Percentiles rank a stretch among this genome's conserved stretches.
These are phyloP conservation scores for Willisornis vidua DNA, from an alignment of 2,113 vertebrate species.

Conservation along the genomic window DNA sequence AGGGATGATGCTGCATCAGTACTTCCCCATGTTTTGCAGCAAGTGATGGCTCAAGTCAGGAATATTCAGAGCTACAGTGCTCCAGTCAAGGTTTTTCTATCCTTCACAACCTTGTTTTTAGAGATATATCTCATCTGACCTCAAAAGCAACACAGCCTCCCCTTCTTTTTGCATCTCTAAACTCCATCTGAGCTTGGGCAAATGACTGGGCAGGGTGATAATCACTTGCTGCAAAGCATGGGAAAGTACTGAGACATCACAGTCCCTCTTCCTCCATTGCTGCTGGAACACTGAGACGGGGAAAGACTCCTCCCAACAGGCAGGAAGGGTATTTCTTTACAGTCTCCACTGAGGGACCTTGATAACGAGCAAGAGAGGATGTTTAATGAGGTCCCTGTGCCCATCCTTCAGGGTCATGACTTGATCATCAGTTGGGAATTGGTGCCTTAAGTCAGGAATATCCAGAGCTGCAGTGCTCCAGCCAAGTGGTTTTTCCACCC, in stretches of 20 bases:
- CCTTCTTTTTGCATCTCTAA: background rate
- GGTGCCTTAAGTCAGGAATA: background rate
- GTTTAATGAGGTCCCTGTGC: background rate
- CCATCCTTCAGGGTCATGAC: background rate
- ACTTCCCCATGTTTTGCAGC: background rate
- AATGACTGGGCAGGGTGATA: too few species aligned
- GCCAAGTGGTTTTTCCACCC: background rate
- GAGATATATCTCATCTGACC: background rate
- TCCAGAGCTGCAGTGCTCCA: background rate
- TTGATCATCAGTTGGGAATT: background rate
- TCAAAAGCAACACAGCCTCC: background rate
- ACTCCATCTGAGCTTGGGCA: background rate
- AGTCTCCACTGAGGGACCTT: background rate
- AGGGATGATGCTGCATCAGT: background rate
- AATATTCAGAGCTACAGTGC: background rate
- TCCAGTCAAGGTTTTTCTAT: background rate
- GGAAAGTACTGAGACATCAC: background rate
- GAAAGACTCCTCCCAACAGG: background rate
- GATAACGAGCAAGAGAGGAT: too few species aligned
- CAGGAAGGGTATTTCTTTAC: too few species aligned
- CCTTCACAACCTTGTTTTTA: background rate
- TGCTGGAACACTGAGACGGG: background rate
- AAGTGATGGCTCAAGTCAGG: background rate
- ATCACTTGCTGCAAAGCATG: background rate
- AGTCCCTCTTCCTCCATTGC: background rate